These are phyloP conservation scores for Trachymyrmex septentrionalis DNA, from an alignment of 1,140 invertebrate species.

Conservation along the genomic window DNA sequence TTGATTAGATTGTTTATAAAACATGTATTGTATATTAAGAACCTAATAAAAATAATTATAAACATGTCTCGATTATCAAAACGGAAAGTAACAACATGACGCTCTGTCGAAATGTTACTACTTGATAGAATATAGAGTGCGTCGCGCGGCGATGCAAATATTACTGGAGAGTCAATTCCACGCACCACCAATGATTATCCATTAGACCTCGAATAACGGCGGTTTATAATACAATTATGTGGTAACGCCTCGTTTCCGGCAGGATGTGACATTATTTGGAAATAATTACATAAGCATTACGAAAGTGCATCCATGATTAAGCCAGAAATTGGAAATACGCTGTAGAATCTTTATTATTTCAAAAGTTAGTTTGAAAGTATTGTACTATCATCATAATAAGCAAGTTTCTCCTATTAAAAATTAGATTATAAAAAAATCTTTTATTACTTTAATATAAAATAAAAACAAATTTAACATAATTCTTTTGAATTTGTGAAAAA, in stretches of 20 bases:
- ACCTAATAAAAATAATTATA: not conserved
- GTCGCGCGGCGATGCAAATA: conserved; percentile 26
- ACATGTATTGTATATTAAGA: not conserved
- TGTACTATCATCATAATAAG: not conserved
- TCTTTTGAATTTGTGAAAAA: not conserved
- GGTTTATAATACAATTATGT: conserved; percentile 57
- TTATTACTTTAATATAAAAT: not conserved
- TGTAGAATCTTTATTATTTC: conserved; percentile 29
- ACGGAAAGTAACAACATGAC: conserved; percentile 2
- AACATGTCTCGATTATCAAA: not conserved
- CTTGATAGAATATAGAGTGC: not conserved
- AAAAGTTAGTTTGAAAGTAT: not conserved
- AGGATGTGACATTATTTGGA: conserved; percentile 54
- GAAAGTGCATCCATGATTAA: conserved; percentile 41
- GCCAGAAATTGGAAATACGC: conserved; percentile 6
- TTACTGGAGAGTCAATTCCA: conserved; percentile 44
- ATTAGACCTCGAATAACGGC: conserved; percentile 40
- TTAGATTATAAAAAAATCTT: not conserved
- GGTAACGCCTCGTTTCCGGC: conserved; percentile 36
- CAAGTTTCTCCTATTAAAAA: conserved; percentile 14
- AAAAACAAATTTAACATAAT: not conserved
- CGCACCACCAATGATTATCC: conserved; percentile 47
- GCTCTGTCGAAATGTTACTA: not conserved
- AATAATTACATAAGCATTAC: conserved; percentile 46
- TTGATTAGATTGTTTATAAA: not conserved